A percentile compares a stretch with the other conserved stretches of the same genome.
Conservation (phyloP, 2,888 invertebrate genomes). For the Drosophila neotestacea region DNA sequence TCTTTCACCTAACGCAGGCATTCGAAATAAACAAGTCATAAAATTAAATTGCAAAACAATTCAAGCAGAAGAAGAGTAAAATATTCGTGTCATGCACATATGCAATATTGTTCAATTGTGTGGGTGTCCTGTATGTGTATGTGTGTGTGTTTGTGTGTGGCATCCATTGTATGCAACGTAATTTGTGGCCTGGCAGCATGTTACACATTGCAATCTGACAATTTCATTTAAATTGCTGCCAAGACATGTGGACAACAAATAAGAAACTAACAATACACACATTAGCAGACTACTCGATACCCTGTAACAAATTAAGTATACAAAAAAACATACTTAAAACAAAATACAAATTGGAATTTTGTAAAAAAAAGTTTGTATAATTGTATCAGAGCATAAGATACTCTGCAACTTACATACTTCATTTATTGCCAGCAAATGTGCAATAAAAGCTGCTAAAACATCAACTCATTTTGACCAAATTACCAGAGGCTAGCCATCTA, state of each 20-base stretch:
- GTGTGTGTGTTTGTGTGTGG: constrained; percentile 26
- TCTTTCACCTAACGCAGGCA: constrained; percentile 35
- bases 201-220: constrained; percentile 81
- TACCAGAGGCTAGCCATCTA: constrained; percentile 17
- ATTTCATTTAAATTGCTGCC: constrained; percentile 80
- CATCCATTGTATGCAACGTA: constrained; percentile 69
- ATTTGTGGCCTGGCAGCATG: constrained; percentile 78
- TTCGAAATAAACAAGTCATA: constrained; percentile 66
- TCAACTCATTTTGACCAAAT: constrained; percentile 37
- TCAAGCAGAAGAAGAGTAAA: constrained; percentile 40
- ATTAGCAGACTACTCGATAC: constrained; percentile 1
- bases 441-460: constrained; percentile 20
- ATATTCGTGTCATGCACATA: constrained; percentile 55
- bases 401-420: neutral
- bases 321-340: neutral
- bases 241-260: constrained; percentile 53
- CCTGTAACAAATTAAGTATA: constrained; percentile 6
- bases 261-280: neutral
- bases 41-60: constrained; percentile 66
- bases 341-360: neutral
- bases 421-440: neutral
- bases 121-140: constrained; percentile 11
- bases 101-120: constrained; percentile 44
- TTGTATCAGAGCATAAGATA: neutral
- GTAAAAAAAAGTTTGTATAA: too few relatives aligned